Conservation (phyloP, 2,888 invertebrate genomes). For the Lobophora halterata region DNA sequence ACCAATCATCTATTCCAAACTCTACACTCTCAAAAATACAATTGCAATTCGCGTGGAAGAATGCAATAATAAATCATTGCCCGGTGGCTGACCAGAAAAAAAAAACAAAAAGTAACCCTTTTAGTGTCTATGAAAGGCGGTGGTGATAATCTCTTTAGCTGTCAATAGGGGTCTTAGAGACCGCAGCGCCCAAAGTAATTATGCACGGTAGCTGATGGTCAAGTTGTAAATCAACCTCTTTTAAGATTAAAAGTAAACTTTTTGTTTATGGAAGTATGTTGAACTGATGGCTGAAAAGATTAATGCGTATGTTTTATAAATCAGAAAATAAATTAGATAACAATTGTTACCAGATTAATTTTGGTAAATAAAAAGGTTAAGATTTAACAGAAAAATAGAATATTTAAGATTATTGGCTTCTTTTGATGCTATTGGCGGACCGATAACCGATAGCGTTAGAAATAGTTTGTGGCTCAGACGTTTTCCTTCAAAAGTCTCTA, state of each 20-base stretch:
- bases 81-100: constrained; percentile 19
- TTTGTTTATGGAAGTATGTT: not conserved
- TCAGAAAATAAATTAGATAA: too few species aligned
- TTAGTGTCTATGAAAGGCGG: constrained; percentile 21
- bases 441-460: too few species aligned
- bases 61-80: constrained; percentile 16
- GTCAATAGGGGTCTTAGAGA: constrained; percentile 30
- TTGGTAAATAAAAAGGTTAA: too few species aligned
- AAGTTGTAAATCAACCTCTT: constrained; percentile 24
- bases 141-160: constrained; percentile 36
- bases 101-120: constrained; percentile 24
- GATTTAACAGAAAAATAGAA: too few species aligned
- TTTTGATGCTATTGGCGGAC: too few species aligned
- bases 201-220: constrained; percentile 20
- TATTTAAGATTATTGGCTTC: too few species aligned
- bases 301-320: too few species aligned
- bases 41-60: constrained; percentile 7
- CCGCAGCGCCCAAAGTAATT: constrained; percentile 20
- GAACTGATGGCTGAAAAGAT: not conserved
- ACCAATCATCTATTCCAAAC: constrained; percentile 9
- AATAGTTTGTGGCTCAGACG: too few species aligned
- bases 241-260: constrained; percentile 3
- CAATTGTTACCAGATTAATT: too few species aligned
- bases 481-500: too few species aligned
- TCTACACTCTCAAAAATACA: constrained; percentile 2